phyloP scores from a whole-genome alignment of 1,140 invertebrate species.

The Brachionus rotundiformis region DNA sequence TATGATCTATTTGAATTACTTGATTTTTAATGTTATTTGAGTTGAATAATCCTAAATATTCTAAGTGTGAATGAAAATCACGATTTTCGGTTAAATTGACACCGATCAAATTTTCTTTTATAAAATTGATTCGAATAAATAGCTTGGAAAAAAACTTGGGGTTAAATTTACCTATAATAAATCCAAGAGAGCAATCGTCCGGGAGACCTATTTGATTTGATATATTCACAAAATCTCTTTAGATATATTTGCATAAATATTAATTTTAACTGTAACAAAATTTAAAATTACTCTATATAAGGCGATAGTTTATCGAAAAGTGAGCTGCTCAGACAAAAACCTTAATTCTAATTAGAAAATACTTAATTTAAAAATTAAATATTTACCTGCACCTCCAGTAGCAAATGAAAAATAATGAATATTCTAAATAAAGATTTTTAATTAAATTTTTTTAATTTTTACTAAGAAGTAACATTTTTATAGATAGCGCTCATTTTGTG shows the following conservation, averaged over 20 bases:
- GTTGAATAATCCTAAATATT: constrained; percentile 23
- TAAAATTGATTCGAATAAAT: too few species aligned
- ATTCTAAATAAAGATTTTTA: constrained; percentile 11
- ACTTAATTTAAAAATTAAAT: not conserved
- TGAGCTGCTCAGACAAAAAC: constrained; percentile 18
- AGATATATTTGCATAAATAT: not conserved
- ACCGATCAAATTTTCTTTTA: not conserved
- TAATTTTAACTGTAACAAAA: not conserved
- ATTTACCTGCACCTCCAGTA: constrained; percentile 41
- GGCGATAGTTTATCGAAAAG: not conserved
- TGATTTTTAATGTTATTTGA: constrained; percentile 14
- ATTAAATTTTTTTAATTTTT: not conserved
- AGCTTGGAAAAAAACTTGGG: not conserved
- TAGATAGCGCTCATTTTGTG: not conserved
- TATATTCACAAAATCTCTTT: constrained; percentile 16
- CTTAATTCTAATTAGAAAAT: not conserved
- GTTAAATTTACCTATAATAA: constrained; percentile 28
- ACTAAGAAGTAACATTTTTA: not conserved
- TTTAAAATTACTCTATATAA: constrained; percentile 11
- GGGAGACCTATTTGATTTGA: constrained; percentile 34
- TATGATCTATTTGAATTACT: not conserved
- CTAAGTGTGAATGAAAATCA: constrained; percentile 45
- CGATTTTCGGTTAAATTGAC: not conserved
- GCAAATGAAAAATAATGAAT: constrained; percentile 15
- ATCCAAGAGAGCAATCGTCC: constrained; percentile 43